These are phyloP conservation scores for Agelaius tricolor DNA, from an alignment of 2,113 vertebrate genomes.

Conservation along the genomic window DNA sequence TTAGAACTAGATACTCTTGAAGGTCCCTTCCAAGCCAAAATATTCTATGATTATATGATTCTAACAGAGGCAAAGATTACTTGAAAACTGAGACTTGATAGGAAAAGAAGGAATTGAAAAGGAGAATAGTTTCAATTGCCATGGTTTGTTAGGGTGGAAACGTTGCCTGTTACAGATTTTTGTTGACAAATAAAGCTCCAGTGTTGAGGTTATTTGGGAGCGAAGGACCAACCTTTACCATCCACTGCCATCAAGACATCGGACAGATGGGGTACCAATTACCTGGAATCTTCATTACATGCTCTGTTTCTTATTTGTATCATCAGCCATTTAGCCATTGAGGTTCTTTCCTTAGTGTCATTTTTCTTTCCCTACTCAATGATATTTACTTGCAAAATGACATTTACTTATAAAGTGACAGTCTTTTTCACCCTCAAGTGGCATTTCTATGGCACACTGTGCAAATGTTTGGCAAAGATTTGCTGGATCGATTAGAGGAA, in stretches of 20 bases:
- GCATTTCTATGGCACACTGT: slow-evolving; percentile 72
- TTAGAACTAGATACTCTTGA: not conserved
- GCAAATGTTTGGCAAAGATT: slow-evolving; percentile 73
- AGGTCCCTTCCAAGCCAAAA: not conserved
- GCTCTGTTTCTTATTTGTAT: not conserved
- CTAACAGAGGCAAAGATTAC: not conserved
- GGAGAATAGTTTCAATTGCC: not conserved
- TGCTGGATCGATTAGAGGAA: slow-evolving; percentile 68
- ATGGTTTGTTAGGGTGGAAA: not conserved
- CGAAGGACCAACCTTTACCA: not conserved
- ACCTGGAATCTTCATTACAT: slow-evolving; percentile 5
- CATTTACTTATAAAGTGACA: slow-evolving; percentile 76
- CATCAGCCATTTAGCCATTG: not conserved
- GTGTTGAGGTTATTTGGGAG: not conserved
- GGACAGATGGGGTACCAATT: not conserved
- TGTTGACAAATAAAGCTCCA: not conserved
- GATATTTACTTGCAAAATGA: slow-evolving; percentile 74
- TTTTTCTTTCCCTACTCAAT: slow-evolving; percentile 43
- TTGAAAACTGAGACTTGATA: not conserved
- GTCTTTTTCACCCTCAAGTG: slow-evolving; percentile 67
- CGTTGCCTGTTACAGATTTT: not conserved
- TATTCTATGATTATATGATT: not conserved
- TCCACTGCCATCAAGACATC: not conserved
- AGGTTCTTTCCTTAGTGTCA: not conserved
- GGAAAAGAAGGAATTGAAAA: not conserved